A percentile compares a stretch with the other conserved stretches of the same genome.
Evolutionary conservation across 2,113 vertebrate species (phyloP).

Genomic region (Canis aureus): DNA sequence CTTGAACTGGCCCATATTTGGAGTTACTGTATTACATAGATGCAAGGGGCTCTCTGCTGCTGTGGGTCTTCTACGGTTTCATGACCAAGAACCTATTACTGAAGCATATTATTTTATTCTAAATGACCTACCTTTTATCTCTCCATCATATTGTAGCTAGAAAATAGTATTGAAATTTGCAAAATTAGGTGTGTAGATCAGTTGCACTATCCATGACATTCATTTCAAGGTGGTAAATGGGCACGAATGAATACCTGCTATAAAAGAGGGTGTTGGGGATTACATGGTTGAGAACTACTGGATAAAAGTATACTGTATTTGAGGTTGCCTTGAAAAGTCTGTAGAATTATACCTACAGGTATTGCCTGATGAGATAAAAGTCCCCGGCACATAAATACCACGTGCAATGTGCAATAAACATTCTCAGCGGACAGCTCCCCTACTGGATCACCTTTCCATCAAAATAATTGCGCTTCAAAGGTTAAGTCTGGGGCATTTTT

Average conservation of each 20-base stretch:
- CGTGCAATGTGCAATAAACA: background rate
- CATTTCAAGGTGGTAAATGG: background rate
- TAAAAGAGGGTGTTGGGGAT: background rate
- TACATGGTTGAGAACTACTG: background rate
- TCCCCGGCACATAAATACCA: background rate
- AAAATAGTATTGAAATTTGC: background rate
- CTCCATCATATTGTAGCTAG: background rate
- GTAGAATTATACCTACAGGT: background rate
- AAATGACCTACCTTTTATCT: background rate
- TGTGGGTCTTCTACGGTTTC: background rate
- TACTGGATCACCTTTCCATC: background rate
- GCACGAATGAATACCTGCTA: background rate
- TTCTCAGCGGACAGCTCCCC: background rate
- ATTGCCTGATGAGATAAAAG: background rate
- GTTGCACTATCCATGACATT: background rate
- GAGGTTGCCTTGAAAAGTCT: background rate
- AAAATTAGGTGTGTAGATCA: background rate
- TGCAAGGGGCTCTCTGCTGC: fast-evolving
- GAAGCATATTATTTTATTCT: background rate
- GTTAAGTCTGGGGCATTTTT: background rate
- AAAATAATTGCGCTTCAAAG: conserved; percentile 6
- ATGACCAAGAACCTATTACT: background rate
- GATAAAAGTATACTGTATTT: background rate
- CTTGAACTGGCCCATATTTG: background rate
- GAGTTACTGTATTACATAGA: fast-evolving